These are phyloP conservation scores for Linyphia triangularis DNA, from an alignment of 2,888 invertebrate species.

Conservation along the genomic window DNA sequence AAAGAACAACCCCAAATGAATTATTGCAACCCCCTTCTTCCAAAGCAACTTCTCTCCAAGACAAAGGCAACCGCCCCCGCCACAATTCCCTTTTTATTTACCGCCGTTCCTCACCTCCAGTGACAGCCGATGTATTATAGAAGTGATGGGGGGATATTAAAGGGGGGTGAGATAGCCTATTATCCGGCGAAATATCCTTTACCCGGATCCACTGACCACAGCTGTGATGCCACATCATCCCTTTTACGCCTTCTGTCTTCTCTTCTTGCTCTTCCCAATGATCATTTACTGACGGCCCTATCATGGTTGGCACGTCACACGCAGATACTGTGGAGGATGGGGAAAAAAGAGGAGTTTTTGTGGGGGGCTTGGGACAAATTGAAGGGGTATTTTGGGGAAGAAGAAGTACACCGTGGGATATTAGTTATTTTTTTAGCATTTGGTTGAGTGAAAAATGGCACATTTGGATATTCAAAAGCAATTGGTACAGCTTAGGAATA, in stretches of 20 bases:
- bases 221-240: slow-evolving; percentile 73
- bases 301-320: slow-evolving; percentile 15
- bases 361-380: neutral
- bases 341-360: slow-evolving; percentile 2
- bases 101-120: slow-evolving; percentile 36
- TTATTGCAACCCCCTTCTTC: slow-evolving; percentile 1
- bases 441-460: too few species aligned
- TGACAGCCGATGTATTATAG: slow-evolving; percentile 72
- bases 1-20: neutral
- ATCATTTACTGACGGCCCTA: slow-evolving; percentile 68
- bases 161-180: slow-evolving; percentile 72
- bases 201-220: slow-evolving; percentile 73
- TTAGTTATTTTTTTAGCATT: too few species aligned
- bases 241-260: slow-evolving; percentile 68
- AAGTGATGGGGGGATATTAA: slow-evolving; percentile 64
- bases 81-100: slow-evolving; percentile 67
- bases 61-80: neutral
- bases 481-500: too few species aligned
- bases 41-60: neutral
- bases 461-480: too few species aligned
- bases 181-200: slow-evolving; percentile 72
- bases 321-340: slow-evolving; percentile 41
- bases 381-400: too few species aligned
- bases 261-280: slow-evolving; percentile 34
- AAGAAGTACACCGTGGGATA: too few species aligned